These are phyloP conservation scores for Acinonyx jubatus DNA, from an alignment of 2,113 vertebrate genomes.

Conservation along the genomic window DNA sequence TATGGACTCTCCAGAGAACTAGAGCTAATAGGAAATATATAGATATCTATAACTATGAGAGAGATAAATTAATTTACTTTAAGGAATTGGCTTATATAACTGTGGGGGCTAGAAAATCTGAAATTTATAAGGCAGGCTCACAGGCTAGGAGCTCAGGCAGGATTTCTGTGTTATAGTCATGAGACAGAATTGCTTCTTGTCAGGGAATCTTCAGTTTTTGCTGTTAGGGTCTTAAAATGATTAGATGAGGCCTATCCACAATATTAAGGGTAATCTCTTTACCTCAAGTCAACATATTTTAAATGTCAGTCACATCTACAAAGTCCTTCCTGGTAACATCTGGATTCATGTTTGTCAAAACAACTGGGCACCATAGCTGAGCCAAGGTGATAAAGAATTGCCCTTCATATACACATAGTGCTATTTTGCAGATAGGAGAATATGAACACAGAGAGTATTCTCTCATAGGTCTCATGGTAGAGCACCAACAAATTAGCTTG, in stretches of 20 bases:
- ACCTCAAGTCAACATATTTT: background rate
- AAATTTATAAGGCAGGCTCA: background rate
- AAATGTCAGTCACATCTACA: background rate
- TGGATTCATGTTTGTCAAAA: background rate
- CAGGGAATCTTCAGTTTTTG: background rate
- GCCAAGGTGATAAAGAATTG: background rate
- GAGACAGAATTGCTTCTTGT: background rate
- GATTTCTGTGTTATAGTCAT: background rate
- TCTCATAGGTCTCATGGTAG: background rate
- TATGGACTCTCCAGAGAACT: background rate
- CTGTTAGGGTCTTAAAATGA: background rate
- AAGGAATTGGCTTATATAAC: background rate
- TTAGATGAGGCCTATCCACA: background rate
- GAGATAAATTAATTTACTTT: background rate
- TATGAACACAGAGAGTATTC: background rate
- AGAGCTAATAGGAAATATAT: background rate
- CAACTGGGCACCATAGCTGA: background rate
- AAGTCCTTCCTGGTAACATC: background rate
- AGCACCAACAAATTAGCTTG: background rate
- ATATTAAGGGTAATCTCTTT: background rate
- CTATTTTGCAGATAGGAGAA: background rate
- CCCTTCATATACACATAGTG: accelerated
- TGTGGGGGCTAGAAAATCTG: background rate
- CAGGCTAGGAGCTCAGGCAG: background rate
- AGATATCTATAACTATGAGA: background rate